Base-by-base conservation (phyloP, 2,797 vertebrate species). In the Rousettus madagascariensis region DNA sequence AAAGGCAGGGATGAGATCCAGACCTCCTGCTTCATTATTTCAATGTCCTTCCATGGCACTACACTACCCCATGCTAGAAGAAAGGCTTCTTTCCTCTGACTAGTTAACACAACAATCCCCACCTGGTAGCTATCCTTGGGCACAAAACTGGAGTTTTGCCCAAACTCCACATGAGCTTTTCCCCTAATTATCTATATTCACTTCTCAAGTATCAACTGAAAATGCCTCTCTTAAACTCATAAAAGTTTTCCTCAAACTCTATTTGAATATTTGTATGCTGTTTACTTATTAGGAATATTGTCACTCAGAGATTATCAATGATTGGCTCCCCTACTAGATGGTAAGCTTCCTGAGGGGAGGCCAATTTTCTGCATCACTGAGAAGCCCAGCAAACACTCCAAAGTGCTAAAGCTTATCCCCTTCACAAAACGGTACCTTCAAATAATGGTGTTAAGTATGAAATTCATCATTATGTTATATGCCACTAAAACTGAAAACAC, bases 271-370 rank as follows among this genome's bases (percentile, higher is more conserved):
- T 11, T 3, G n/a, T 24, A n/a, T 0, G 8, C 16, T 30, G 24
- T 74, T 57, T n/a, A 2, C 33, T 61, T 22, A 51, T 20, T 9
- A 82, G 79, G 15, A 53, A 72, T 19, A 66, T 3, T 4, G n/a
- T 72, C n/a, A 41, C 77, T 53, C 71, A 30, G 71, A 55, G 12
- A 51, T 16, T 36, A 24, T 28, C 65, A 71, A 13, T 8, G 8
- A n/a, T 0, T 2, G 5, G 22, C 3, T 26, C 51, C 49, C 9
- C 4, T 1, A 38, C 5, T 7, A 8, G 51, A 57, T 5, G 12
- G 0, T 24, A 20, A 86, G 36, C 3, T 41, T 33, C 20, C 30
- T 15, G 3, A 65, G 9, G 26, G 28, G 28, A 41, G 22, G 30
- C 66, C 49, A 24, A 8, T 8, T 59, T 87, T 85, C 24, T 38